Percentiles rank a stretch among this genome's conserved stretches.
phyloP scores from a whole-genome alignment of 2,797 vertebrate genomes.

The Cryptoblepharus egeriae region DNA sequence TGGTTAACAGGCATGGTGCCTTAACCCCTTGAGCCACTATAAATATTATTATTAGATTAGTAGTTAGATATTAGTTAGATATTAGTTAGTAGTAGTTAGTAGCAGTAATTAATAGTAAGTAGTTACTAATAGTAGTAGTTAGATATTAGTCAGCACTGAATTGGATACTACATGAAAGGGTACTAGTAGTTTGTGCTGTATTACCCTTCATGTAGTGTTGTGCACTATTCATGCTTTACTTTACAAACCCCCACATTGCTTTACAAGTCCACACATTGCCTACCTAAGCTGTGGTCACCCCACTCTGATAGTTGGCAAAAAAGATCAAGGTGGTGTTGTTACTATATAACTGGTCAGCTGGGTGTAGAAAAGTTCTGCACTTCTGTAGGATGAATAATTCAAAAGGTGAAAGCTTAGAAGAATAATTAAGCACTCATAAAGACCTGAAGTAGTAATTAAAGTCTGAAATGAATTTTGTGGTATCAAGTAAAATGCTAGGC shows the following conservation, averaged over 20 bases:
- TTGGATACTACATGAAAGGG: no score
- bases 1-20: no score
- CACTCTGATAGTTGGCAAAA: background rate
- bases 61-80: no score
- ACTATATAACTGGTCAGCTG: background rate
- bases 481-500: conserved; percentile 37
- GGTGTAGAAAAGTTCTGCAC: conserved; percentile 8
- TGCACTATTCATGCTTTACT: background rate
- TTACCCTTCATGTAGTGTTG: background rate
- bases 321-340: background rate
- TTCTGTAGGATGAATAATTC: conserved; percentile 58
- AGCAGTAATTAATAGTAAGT: no score
- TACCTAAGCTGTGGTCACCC: background rate
- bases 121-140: no score
- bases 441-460: conserved; percentile 27
- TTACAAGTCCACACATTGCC: background rate
- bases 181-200: background rate
- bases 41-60: no score
- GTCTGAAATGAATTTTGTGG: background rate
- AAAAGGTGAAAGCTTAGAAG: conserved; percentile 32
- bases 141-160: no score
- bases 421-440: conserved; percentile 43
- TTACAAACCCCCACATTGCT: background rate
- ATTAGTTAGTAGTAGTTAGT: no score
- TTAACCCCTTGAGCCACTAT: no score